Evolutionary conservation across 2,113 vertebrate genomes (phyloP).

Genomic region (Triplophysa dalaica): DNA sequence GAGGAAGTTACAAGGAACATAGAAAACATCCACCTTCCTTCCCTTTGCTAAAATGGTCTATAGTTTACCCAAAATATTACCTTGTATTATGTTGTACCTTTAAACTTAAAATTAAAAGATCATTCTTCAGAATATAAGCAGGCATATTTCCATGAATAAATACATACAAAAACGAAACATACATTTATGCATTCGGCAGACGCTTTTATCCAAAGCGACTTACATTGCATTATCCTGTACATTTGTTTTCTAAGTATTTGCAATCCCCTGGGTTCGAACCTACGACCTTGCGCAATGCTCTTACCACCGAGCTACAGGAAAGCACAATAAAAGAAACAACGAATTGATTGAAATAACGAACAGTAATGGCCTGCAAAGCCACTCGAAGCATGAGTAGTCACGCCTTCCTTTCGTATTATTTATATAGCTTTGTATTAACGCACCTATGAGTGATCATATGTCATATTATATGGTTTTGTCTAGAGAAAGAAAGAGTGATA

Average conservation of each 20-base stretch:
- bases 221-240: too few species aligned
- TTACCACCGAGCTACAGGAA: too few species aligned
- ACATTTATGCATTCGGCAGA: too few species aligned
- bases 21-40: not conserved
- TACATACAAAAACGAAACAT: not conserved
- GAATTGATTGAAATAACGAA: not conserved
- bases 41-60: not conserved
- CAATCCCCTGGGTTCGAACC: too few species aligned
- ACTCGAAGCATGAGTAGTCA: not conserved
- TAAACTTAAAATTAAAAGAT: too few species aligned
- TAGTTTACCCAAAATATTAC: too few species aligned
- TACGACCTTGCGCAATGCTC: too few species aligned
- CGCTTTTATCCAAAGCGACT: too few species aligned
- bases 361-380: not conserved
- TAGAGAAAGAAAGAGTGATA: not conserved
- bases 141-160: not conserved
- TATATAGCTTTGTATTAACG: not conserved
- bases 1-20: not conserved
- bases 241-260: too few species aligned
- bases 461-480: not conserved
- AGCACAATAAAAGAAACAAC: not conserved
- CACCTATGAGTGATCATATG: constrained; percentile 29
- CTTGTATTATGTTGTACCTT: too few species aligned
- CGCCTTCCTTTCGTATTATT: constrained; percentile 9
- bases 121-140: too few species aligned